These are phyloP conservation scores for Neopipo cinnamomea DNA, from an alignment of 2,113 vertebrate species.

Conservation along the genomic window DNA sequence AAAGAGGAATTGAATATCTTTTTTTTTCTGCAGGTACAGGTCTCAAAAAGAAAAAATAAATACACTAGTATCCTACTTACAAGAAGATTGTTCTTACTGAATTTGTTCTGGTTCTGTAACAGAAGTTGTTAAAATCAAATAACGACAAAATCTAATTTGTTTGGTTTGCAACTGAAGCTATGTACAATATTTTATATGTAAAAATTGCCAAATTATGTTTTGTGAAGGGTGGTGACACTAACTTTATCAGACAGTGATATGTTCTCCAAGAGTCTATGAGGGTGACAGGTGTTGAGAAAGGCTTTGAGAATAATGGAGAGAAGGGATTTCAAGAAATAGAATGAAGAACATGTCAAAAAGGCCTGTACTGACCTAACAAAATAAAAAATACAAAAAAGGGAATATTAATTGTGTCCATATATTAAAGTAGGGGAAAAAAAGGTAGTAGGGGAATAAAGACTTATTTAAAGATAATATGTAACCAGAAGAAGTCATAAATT, in stretches of 20 bases:
- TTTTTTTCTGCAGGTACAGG: not conserved
- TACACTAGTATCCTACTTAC: not conserved
- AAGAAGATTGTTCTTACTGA: not conserved
- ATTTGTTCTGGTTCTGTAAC: not conserved
- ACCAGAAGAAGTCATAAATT: not conserved
- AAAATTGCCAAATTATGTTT: not conserved
- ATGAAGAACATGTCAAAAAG: not conserved
- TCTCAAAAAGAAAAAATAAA: not conserved
- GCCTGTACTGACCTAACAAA: not conserved
- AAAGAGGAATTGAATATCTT: not conserved
- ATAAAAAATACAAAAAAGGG: not conserved
- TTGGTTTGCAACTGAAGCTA: not conserved
- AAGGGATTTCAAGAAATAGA: not conserved
- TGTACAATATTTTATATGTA: not conserved
- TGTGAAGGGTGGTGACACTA: not conserved
- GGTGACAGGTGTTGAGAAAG: not conserved
- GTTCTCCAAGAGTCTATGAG: not conserved
- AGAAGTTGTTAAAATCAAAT: not conserved
- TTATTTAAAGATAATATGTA: not conserved
- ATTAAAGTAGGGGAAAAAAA: not conserved
- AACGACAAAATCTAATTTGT: not conserved
- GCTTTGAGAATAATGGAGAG: not conserved
- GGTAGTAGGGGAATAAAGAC: not conserved
- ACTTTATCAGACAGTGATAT: not conserved
- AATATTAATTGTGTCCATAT: not conserved